Percentiles rank a stretch among this genome's conserved stretches.
Conservation (phyloP, 2,888 invertebrate species). For the Blomia tropicalis region DNA sequence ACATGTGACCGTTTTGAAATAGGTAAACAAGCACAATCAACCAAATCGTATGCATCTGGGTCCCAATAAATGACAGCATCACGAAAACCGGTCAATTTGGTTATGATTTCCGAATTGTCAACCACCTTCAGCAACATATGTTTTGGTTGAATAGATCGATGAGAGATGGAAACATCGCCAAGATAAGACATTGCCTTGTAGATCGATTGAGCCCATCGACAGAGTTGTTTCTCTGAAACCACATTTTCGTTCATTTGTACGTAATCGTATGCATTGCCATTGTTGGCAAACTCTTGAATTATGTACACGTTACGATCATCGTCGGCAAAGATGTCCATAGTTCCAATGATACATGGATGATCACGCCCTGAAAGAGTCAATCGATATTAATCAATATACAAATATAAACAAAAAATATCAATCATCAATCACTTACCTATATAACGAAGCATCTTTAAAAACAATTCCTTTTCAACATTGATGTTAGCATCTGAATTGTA, state of each 20-base stretch:
- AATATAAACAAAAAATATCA: not conserved
- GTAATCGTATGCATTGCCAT: not conserved
- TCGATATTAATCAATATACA: not conserved
- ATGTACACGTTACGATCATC: not conserved
- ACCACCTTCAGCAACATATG: slow-evolving; percentile 1
- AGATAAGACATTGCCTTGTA: slow-evolving; percentile 12
- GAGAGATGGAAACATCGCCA: slow-evolving; percentile 4
- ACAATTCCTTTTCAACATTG: not conserved
- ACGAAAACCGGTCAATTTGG: not conserved
- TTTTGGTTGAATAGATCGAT: slow-evolving; percentile 14
- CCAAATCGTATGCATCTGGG: not conserved
- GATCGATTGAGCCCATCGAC: not conserved
- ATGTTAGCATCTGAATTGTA: not conserved
- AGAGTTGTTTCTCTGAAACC: not conserved
- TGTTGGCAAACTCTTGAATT: slow-evolving; percentile 14
- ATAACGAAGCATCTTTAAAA: not conserved
- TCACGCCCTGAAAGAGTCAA: not conserved
- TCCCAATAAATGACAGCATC: not conserved
- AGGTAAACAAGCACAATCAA: not conserved
- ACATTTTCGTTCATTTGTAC: not conserved
- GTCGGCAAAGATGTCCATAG: slow-evolving; percentile 15
- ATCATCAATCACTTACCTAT: not conserved
- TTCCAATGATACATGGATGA: slow-evolving; percentile 3
- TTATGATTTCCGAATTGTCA: not conserved
- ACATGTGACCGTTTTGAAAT: not conserved